Conservation (phyloP, 2,797 vertebrate species). For the Sciurus vulgaris region DNA sequence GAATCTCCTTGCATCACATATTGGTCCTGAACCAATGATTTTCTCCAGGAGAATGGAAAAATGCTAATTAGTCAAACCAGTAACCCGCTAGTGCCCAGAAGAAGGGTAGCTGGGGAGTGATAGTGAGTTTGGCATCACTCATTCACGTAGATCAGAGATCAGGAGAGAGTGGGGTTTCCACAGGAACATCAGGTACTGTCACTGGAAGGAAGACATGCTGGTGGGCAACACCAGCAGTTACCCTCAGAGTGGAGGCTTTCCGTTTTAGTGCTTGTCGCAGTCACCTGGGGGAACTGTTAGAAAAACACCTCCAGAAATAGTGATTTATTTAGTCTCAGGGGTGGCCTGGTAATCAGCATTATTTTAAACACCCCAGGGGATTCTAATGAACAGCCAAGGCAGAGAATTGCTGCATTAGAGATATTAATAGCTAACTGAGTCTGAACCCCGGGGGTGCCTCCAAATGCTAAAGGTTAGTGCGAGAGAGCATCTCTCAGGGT, state of each 20-base stretch:
- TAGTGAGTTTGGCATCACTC: background rate
- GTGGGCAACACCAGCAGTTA: background rate
- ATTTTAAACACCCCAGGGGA: conserved; percentile 2
- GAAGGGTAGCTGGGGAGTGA: background rate
- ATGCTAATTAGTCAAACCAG: background rate
- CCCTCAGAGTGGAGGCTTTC: background rate
- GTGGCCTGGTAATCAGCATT: background rate
- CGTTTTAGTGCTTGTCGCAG: background rate
- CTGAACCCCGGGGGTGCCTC: background rate
- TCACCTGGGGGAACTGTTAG: background rate
- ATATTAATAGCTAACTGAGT: conserved; percentile 33
- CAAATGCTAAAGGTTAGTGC: background rate
- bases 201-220: background rate
- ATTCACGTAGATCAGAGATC: background rate
- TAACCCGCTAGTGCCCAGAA: background rate
- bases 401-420: background rate
- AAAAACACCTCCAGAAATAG: conserved; percentile 1
- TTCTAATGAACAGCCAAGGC: background rate
- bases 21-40: background rate
- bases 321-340: background rate
- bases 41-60: background rate
- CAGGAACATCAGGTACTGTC: background rate
- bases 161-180: background rate
- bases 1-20: background rate
- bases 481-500: background rate